Evolutionary conservation across 2,797 vertebrate genomes (phyloP).

Genomic region (Diceros bicornis): DNA sequence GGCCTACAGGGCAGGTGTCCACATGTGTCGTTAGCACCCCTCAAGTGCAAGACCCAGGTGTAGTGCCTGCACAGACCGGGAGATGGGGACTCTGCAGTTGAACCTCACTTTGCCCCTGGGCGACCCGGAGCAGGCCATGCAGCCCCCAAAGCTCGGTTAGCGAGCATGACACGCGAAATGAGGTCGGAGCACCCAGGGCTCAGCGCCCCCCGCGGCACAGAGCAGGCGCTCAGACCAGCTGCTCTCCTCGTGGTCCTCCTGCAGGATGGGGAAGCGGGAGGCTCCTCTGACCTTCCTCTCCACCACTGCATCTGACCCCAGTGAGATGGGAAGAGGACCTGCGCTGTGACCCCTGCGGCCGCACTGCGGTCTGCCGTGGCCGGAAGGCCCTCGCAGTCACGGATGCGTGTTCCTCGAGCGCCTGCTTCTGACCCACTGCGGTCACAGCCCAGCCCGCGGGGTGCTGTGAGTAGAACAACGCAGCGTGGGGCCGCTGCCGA

Average conservation of each 20-base stretch:
- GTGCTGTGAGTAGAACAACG: neutral
- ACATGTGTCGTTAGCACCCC: accelerated
- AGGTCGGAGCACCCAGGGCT: neutral
- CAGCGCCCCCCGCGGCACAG: too few relatives aligned
- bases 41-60: neutral
- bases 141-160: neutral
- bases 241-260: neutral
- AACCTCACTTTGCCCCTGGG: neutral
- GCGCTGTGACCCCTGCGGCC: neutral
- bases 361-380: too few relatives aligned
- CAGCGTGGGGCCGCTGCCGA: neutral
- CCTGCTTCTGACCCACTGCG: neutral
- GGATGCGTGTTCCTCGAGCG: neutral
- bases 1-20: neutral
- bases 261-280: neutral
- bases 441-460: neutral
- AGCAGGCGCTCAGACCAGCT: neutral
- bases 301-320: neutral
- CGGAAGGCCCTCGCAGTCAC: neutral
- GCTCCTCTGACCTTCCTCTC: neutral
- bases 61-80: neutral
- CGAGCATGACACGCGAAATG: neutral
- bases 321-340: neutral
- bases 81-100: accelerated
- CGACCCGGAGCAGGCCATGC: neutral